Evolutionary conservation across 2,888 invertebrate genomes (phyloP).

Genomic region (Nomada ruficornis): DNA sequence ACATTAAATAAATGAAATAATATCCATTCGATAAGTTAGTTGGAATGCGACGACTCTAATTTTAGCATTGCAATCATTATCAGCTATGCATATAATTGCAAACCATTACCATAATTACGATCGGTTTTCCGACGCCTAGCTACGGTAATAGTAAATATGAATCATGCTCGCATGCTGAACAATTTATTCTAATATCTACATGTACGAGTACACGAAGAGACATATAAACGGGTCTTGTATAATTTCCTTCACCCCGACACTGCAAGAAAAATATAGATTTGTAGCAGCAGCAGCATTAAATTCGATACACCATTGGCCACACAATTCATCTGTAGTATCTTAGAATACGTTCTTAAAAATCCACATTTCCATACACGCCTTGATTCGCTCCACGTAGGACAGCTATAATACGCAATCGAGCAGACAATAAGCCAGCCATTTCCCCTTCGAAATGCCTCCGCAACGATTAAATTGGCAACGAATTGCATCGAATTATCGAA

Average conservation of each 20-base stretch:
- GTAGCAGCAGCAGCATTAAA: neutral
- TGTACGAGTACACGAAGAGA: neutral
- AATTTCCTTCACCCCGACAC: too few species aligned
- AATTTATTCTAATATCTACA: neutral
- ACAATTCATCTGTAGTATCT: neutral
- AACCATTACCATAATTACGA: neutral
- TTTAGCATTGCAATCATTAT: neutral
- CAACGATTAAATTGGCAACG: neutral
- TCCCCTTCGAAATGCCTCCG: too few species aligned
- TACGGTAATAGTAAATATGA: neutral
- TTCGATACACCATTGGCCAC: neutral
- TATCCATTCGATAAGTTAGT: neutral
- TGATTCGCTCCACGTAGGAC: neutral
- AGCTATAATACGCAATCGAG: neutral
- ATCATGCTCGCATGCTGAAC: neutral
- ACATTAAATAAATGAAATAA: too few species aligned
- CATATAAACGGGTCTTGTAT: neutral
- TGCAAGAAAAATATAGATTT: too few species aligned
- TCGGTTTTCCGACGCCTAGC: neutral
- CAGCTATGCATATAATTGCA: constrained; percentile 1
- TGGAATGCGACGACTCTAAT: neutral
- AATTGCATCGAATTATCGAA: neutral
- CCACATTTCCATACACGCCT: too few species aligned
- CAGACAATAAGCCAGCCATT: constrained; percentile 1
- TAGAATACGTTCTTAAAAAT: constrained; percentile 4